A percentile compares a stretch with the other conserved stretches of the same genome.
Evolutionary conservation across 2,888 invertebrate genomes (phyloP).

Genomic region (Bugula neritina): DNA sequence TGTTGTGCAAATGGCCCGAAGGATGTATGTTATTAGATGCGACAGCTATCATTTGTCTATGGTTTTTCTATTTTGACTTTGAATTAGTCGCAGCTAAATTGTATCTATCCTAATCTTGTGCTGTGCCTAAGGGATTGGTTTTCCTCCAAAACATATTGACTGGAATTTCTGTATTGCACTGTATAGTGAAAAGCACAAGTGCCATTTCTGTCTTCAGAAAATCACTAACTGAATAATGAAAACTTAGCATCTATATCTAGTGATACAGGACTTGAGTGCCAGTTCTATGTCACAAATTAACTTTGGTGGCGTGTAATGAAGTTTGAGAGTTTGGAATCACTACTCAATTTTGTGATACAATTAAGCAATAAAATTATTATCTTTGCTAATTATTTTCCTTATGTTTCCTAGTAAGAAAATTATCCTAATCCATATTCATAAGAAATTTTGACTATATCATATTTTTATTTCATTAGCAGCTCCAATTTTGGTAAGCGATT

Average conservation of each 20-base stretch:
- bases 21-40: constrained; percentile 6
- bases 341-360: constrained; percentile 1
- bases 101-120: constrained; percentile 10
- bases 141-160: background rate
- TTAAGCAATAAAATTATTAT: constrained; percentile 10
- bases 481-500: background rate
- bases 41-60: constrained; percentile 26
- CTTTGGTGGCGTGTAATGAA: background rate
- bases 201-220: too few relatives aligned
- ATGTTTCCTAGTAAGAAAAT: background rate
- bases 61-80: constrained; percentile 23
- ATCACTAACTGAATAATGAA: background rate
- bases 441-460: background rate
- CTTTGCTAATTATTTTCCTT: background rate
- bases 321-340: background rate
- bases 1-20: background rate
- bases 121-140: background rate
- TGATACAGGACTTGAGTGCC: background rate
- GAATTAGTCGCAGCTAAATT: constrained; percentile 24
- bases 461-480: background rate
- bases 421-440: background rate
- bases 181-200: background rate
- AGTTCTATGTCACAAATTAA: background rate
- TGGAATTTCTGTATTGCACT: background rate
- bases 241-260: background rate